Percentiles rank a stretch among this genome's conserved stretches.
phyloP scores from a whole-genome alignment of 1,140 invertebrate genomes.

The Paraescarpia echinospica region DNA sequence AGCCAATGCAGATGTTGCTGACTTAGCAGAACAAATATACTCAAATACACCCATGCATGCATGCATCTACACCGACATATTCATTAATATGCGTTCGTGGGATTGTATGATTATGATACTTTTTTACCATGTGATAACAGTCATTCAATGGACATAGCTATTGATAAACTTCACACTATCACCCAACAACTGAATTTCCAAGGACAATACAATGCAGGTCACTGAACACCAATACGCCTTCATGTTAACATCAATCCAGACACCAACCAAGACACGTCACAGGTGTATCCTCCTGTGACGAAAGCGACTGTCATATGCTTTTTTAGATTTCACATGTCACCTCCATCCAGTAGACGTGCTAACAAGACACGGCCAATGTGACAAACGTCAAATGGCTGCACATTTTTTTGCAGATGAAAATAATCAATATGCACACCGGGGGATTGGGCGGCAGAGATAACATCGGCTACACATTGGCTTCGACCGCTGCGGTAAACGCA shows the following conservation, averaged over 20 bases:
- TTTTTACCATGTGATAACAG: too few relatives aligned
- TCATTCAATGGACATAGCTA: not conserved
- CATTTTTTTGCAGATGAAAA: not conserved
- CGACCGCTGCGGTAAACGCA: not conserved
- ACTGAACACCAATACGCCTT: not conserved
- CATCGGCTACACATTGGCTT: not conserved
- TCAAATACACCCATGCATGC: too few relatives aligned
- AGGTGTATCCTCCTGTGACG: not conserved
- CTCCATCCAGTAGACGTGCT: not conserved
- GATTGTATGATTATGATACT: too few relatives aligned
- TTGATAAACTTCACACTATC: not conserved
- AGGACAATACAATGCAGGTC: not conserved
- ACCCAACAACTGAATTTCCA: not conserved
- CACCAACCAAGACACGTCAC: not conserved
- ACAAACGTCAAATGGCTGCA: not conserved
- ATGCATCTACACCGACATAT: too few relatives aligned
- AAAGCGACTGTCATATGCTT: not conserved
- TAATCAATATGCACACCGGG: not conserved
- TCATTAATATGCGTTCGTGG: too few relatives aligned
- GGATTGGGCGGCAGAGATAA: not conserved
- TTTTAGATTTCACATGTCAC: not conserved
- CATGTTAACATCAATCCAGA: not conserved
- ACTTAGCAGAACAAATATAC: too few relatives aligned
- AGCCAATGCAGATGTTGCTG: too few relatives aligned
- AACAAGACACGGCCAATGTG: not conserved